A percentile compares a stretch with the other conserved stretches of the same genome.
Evolutionary conservation across 2,888 invertebrate genomes (phyloP).

Genomic region (Drosophila mercatorum): DNA sequence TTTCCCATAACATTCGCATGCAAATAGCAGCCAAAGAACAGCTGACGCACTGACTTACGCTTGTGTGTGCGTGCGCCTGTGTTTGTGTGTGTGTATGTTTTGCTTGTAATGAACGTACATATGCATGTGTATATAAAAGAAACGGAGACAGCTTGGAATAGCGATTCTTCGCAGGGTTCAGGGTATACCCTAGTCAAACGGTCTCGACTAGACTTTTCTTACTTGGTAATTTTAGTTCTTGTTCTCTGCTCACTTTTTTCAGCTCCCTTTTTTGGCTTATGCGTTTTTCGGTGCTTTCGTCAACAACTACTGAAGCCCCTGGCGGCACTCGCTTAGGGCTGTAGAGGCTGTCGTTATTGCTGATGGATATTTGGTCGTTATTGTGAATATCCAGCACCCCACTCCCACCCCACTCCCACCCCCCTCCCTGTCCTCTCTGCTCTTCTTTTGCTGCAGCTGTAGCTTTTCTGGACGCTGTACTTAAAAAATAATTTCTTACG

Average conservation of each 20-base stretch:
- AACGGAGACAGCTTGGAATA: no score
- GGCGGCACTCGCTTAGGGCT: not conserved
- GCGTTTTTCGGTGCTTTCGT: constrained; percentile 49
- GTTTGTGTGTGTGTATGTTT: no score
- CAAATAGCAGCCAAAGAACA: no score
- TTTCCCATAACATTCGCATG: no score
- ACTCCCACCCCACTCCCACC: no score
- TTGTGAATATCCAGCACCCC: not conserved
- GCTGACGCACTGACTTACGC: no score
- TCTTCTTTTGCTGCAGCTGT: constrained; percentile 1
- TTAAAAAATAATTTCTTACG: constrained; percentile 66
- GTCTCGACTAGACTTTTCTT: not conserved
- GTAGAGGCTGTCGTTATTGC: constrained; percentile 21
- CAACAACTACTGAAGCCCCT: constrained; percentile 16
- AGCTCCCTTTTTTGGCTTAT: constrained; percentile 30
- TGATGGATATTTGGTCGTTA: constrained; percentile 70
- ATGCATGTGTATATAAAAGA: no score
- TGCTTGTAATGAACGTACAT: no score
- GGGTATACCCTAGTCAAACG: no score
- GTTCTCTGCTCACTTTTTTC: not conserved
- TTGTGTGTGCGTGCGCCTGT: no score
- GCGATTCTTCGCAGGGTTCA: no score
- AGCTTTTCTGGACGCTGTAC: constrained; percentile 42
- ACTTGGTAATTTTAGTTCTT: not conserved
- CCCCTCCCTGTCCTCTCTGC: no score